phyloP scores from a whole-genome alignment of 2,888 invertebrate genomes.

The Chironomus tentans region DNA sequence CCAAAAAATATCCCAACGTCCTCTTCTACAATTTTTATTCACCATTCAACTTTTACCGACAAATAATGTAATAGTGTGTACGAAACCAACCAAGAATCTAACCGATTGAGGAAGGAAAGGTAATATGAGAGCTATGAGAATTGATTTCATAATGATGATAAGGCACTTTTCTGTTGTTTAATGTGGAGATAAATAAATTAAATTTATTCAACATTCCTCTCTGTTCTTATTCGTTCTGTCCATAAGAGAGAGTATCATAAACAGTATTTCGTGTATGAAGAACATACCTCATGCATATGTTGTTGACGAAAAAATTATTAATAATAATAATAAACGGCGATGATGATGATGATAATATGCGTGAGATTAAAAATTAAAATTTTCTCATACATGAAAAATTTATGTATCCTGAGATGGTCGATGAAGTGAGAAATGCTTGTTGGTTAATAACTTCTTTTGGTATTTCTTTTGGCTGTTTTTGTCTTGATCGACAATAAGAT shows the following conservation, averaged over 20 bases:
- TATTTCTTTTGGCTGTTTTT: background rate
- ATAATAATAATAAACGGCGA: background rate
- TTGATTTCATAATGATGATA: slow-evolving; percentile 11
- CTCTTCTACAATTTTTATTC: background rate
- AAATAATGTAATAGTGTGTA: background rate
- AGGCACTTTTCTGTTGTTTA: background rate
- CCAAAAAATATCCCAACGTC: no score
- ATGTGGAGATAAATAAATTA: background rate
- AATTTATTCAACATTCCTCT: background rate
- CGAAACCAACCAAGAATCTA: background rate
- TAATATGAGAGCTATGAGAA: slow-evolving; percentile 19
- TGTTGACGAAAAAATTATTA: background rate
- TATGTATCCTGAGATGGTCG: background rate
- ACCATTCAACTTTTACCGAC: background rate
- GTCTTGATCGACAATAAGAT: no score
- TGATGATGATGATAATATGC: background rate
- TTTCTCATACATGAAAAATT: background rate
- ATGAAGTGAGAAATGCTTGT: background rate
- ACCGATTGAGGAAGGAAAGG: background rate
- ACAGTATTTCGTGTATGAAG: background rate
- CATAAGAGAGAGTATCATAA: background rate
- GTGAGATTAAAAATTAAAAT: background rate
- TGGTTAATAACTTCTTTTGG: background rate
- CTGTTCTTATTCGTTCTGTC: background rate
- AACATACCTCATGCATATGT: background rate